Conservation (phyloP, 2,888 invertebrate genomes). For the Hirtodrosophila confusa region DNA sequence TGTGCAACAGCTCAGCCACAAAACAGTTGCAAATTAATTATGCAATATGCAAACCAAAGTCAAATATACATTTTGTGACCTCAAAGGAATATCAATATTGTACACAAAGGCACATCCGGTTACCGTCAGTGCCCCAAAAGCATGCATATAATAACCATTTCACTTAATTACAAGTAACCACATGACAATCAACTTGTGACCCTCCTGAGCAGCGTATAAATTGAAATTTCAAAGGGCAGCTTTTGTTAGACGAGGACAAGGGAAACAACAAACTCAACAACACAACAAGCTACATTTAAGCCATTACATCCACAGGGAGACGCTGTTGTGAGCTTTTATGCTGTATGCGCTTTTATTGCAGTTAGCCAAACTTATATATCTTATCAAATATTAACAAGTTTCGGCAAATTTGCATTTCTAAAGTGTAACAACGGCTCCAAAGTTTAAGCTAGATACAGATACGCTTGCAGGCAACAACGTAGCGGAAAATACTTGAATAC, state of each 20-base stretch:
- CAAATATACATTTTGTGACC: conserved; percentile 19
- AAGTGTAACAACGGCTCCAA: conserved; percentile 38
- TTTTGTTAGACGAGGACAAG: background rate
- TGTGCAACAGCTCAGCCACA: conserved; percentile 16
- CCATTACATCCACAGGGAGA: background rate
- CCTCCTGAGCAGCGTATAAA: background rate
- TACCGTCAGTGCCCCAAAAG: conserved; percentile 4
- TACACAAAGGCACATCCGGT: conserved; percentile 4
- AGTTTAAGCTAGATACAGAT: conserved; percentile 5
- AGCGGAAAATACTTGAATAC: conserved; percentile 24
- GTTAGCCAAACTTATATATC: conserved; percentile 57
- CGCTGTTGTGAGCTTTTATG: conserved; percentile 9
- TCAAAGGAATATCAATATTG: conserved; percentile 33
- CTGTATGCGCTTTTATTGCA: conserved; percentile 48
- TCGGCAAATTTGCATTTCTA: conserved; percentile 55
- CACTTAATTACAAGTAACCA: conserved; percentile 24
- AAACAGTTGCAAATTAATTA: conserved; percentile 45
- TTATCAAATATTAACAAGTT: conserved; percentile 71
- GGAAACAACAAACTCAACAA: background rate
- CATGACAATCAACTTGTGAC: conserved; percentile 17
- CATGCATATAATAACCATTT: conserved; percentile 14
- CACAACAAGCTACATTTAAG: conserved; percentile 4
- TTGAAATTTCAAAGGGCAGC: background rate
- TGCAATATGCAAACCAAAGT: conserved; percentile 53
- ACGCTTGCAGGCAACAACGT: conserved; percentile 7